These are phyloP conservation scores for Agrenia bidenticulata DNA, from an alignment of 2,888 invertebrate genomes.

Conservation along the genomic window DNA sequence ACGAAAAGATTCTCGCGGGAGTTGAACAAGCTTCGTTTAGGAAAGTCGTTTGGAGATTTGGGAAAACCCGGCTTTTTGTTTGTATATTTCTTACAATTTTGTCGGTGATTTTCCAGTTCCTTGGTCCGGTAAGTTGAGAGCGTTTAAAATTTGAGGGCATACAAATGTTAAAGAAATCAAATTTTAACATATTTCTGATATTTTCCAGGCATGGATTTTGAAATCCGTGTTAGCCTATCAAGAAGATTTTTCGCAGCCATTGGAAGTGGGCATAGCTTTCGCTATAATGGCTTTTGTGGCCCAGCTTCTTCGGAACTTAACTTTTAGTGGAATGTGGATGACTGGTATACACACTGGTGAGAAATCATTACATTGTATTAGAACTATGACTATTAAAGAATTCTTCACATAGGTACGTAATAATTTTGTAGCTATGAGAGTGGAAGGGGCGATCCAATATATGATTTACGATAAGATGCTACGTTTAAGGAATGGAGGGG, in stretches of 20 bases:
- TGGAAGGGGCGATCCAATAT: conserved; percentile 54
- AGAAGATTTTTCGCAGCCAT: conserved; percentile 53
- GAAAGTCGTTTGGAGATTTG: conserved; percentile 55
- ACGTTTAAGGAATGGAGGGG: conserved; percentile 55
- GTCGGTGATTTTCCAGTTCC: conserved; percentile 55
- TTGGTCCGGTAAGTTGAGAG: conserved; percentile 56
- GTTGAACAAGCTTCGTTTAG: conserved; percentile 55
- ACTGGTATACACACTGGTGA: conserved; percentile 54
- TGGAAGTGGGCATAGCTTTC: conserved; percentile 52
- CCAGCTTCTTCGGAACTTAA: conserved; percentile 55
- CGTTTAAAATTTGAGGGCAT: neutral
- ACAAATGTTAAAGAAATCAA: neutral
- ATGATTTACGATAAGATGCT: conserved; percentile 57
- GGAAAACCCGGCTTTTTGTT: conserved; percentile 55
- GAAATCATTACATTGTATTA: neutral
- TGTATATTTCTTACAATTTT: conserved; percentile 55
- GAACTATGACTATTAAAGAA: neutral
- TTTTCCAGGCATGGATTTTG: conserved; percentile 43
- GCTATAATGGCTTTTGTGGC: conserved; percentile 54
- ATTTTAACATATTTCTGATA: neutral
- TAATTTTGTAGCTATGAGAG: conserved; percentile 51
- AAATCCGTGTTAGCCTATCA: conserved; percentile 42
- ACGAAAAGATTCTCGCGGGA: conserved; percentile 55
- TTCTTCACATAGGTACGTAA: neutral
- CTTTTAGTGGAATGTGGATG: conserved; percentile 55